Evolutionary conservation across 92 coral and sea anemone species (phyloP).

Genomic region (Porites rus): DNA sequence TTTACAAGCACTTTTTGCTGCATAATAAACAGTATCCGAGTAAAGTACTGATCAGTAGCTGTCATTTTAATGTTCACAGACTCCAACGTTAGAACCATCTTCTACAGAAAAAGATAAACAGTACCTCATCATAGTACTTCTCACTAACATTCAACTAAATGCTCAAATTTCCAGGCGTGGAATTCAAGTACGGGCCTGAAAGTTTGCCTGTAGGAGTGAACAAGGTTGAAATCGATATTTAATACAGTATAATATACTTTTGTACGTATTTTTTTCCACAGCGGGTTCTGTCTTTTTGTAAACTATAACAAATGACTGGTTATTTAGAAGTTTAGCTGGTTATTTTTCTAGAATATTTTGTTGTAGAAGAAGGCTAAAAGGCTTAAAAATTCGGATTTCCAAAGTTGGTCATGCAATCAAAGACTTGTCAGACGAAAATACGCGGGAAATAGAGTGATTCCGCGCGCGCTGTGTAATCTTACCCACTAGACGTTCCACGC

Average conservation of each 20-base stretch:
- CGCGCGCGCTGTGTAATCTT: background rate
- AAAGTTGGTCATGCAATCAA: background rate
- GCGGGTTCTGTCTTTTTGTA: conserved; percentile 21
- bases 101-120: background rate
- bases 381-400: background rate
- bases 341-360: background rate
- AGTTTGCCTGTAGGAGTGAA: background rate
- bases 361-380: background rate
- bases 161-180: background rate
- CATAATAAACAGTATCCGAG: too few relatives aligned
- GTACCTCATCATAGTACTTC: background rate
- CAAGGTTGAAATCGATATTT: background rate
- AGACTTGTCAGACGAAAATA: background rate
- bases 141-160: too few relatives aligned
- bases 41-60: too few relatives aligned
- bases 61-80: background rate
- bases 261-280: conserved; percentile 35
- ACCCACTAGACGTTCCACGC: too few relatives aligned
- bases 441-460: background rate
- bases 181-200: background rate
- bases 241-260: background rate
- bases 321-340: conserved; percentile 11
- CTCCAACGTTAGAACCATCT: background rate
- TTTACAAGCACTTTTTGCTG: too few relatives aligned
- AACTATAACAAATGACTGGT: background rate